Evolutionary conservation across 2,797 vertebrate genomes (phyloP).

Genomic region (Aldrovandia affinis): DNA sequence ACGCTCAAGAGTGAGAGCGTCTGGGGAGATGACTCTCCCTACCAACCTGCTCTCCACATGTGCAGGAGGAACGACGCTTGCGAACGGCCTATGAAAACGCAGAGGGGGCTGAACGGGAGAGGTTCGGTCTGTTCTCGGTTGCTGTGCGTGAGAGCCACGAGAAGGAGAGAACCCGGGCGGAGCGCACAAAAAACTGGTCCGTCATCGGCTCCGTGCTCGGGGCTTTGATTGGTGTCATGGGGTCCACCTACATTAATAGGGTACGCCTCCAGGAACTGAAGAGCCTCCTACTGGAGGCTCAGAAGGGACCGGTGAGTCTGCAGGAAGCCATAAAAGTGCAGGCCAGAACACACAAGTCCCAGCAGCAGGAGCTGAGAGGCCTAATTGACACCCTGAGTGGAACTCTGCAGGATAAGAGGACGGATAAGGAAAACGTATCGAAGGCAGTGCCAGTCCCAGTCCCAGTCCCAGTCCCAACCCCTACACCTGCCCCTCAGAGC

Average conservation of each 20-base stretch:
- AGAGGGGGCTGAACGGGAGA: slow-evolving; percentile 87
- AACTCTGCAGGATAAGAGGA: slow-evolving; percentile 59
- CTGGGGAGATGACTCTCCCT: no score
- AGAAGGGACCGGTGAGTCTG: slow-evolving; percentile 89
- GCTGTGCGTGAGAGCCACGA: slow-evolving; percentile 92
- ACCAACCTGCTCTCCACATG: slow-evolving; percentile 33
- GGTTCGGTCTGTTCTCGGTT: slow-evolving; percentile 89
- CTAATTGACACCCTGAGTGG: slow-evolving; percentile 78
- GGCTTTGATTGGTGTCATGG: slow-evolving; percentile 92
- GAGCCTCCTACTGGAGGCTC: slow-evolving; percentile 87
- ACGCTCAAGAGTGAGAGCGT: no score
- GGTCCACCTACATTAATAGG: slow-evolving; percentile 93
- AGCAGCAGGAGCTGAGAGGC: slow-evolving; percentile 82
- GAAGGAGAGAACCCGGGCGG: slow-evolving; percentile 90
- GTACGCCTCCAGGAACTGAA: slow-evolving; percentile 92
- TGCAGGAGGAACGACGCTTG: slow-evolving; percentile 89
- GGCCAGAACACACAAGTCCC: slow-evolving; percentile 80
- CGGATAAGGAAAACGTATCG: slow-evolving; percentile 32
- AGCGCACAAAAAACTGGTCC: slow-evolving; percentile 98
- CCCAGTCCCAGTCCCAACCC: slow-evolving; percentile 20
- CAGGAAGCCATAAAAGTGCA: slow-evolving; percentile 91
- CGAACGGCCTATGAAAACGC: slow-evolving; percentile 76
- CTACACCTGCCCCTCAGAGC: slow-evolving; percentile 45
- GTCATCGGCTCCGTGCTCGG: slow-evolving; percentile 91
- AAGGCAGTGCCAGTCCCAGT: neutral